Conservation (phyloP, 1,140 invertebrate species). For the Musca domestica region DNA sequence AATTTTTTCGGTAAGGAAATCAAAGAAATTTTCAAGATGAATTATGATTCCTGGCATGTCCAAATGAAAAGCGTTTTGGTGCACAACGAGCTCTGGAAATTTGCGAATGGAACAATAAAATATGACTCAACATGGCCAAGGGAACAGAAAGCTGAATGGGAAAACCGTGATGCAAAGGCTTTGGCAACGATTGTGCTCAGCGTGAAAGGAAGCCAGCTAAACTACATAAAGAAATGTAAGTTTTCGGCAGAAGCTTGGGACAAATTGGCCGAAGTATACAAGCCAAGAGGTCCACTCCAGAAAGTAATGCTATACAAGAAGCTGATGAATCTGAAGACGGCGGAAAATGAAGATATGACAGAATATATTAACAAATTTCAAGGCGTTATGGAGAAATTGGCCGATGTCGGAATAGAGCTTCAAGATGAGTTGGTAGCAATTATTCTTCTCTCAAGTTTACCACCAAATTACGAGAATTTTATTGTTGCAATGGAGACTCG, state of each 20-base stretch:
- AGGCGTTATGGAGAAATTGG: too few species aligned
- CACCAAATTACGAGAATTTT: too few species aligned
- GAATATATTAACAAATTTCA: too few species aligned
- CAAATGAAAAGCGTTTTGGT: constrained; percentile 22
- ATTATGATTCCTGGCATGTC: constrained; percentile 15
- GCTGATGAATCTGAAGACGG: too few species aligned
- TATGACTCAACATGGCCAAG: not conserved
- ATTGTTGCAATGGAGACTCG: too few species aligned
- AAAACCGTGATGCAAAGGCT: constrained; percentile 11
- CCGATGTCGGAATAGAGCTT: too few species aligned
- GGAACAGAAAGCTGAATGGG: not conserved
- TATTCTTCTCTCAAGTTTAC: too few species aligned
- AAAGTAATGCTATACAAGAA: constrained; percentile 18
- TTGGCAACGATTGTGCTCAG: constrained; percentile 11
- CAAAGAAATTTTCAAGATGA: constrained; percentile 4
- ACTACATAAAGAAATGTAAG: constrained; percentile 12
- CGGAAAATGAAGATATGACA: too few species aligned
- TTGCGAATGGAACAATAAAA: not conserved
- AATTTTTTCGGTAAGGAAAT: too few species aligned
- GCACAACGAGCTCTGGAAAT: not conserved
- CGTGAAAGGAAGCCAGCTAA: constrained; percentile 1
- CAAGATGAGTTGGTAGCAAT: too few species aligned
- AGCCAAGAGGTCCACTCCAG: constrained; percentile 9
- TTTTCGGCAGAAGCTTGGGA: constrained; percentile 7
- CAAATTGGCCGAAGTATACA: constrained; percentile 2